Conservation (phyloP, 2,113 vertebrate genomes). For the Himantopus leucocephalus region DNA sequence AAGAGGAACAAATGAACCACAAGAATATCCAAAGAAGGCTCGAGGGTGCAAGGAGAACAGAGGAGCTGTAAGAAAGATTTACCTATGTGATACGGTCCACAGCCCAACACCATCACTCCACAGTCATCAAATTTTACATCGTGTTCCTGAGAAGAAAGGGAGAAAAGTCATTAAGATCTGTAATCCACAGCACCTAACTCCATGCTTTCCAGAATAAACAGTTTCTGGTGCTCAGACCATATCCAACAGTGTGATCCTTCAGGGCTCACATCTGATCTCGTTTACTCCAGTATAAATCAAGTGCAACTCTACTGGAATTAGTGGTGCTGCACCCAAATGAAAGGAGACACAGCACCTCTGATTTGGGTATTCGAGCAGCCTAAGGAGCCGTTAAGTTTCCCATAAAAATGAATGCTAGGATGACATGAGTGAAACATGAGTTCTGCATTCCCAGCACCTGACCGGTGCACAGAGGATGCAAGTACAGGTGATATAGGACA, state of each 20-base stretch:
- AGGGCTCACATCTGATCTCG: not conserved
- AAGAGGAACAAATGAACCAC: slow-evolving; percentile 1
- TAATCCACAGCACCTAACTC: not conserved
- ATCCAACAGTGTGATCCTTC: not conserved
- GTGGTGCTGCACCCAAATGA: not conserved
- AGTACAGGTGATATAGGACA: not conserved
- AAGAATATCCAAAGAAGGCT: not conserved
- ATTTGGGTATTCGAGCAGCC: not conserved
- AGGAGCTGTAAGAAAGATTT: slow-evolving; percentile 60
- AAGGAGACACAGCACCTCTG: not conserved
- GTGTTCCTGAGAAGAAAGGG: slow-evolving; percentile 80
- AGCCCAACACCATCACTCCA: slow-evolving; percentile 93
- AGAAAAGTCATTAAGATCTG: not conserved
- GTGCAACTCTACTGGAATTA: not conserved
- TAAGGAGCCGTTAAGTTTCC: not conserved
- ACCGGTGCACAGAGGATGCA: not conserved
- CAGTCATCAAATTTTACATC: slow-evolving; percentile 90
- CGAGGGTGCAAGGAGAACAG: not conserved
- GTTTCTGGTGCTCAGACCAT: not conserved
- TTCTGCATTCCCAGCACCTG: not conserved
- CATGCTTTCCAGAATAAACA: not conserved
- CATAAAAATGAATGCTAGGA: not conserved
- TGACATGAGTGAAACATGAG: not conserved
- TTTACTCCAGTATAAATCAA: not conserved
- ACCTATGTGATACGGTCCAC: slow-evolving; percentile 97